Conservation (phyloP, 64 coral and sea anemone genomes). For the Hydrozoanthus tunicans region DNA sequence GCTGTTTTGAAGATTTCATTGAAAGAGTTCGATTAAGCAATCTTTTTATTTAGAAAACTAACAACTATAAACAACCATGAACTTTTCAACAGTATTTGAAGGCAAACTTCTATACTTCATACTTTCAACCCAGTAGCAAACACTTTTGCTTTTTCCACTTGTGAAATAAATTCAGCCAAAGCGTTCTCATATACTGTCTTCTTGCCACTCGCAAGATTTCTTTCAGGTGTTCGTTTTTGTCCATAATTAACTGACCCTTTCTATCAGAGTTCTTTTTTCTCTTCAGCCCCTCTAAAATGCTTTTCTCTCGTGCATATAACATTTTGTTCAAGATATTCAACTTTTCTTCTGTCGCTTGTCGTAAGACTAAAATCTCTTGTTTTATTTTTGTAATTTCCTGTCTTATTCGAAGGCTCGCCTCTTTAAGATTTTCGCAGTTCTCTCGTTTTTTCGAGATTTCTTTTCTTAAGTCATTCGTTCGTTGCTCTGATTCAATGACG, state of each 20-base stretch:
- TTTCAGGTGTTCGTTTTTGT: not conserved
- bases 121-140: not conserved
- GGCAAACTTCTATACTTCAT: not conserved
- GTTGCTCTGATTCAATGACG: conserved; percentile 7
- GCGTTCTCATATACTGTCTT: not conserved
- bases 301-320: conserved; percentile 9
- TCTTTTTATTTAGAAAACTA: too few relatives aligned
- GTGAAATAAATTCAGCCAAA: conserved; percentile 17
- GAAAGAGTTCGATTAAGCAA: too few relatives aligned
- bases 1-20: too few relatives aligned
- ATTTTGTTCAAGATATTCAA: conserved; percentile 25
- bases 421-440: conserved; percentile 33
- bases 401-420: conserved; percentile 11
- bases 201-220: not conserved
- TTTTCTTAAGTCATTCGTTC: conserved; percentile 38
- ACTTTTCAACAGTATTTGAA: not conserved
- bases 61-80: not conserved
- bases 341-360: conserved; percentile 10
- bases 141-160: not conserved
- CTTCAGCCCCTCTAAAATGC: not conserved
- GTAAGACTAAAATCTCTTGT: conserved; percentile 16
- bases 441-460: conserved; percentile 9
- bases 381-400: conserved; percentile 36
- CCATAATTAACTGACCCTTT: not conserved
- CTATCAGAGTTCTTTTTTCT: not conserved